Percentiles rank a stretch among this genome's conserved stretches.
phyloP scores from a whole-genome alignment of 2,888 invertebrate species.

The Choreutis nemorana region DNA sequence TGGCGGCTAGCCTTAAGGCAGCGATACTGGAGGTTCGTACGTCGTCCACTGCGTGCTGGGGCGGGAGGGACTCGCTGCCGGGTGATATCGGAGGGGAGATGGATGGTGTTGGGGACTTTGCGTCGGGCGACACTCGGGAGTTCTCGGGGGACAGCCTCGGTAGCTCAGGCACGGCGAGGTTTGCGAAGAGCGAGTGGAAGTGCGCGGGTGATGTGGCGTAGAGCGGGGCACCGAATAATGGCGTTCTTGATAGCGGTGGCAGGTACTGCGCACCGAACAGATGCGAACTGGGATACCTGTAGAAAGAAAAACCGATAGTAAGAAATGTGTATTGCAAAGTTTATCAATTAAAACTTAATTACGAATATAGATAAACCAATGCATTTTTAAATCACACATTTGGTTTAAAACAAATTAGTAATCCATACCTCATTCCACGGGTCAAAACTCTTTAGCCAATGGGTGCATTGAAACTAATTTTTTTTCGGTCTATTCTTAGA shows the following conservation, averaged over 20 bases:
- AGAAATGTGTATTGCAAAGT: no score
- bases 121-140: constrained; percentile 26
- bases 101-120: constrained; percentile 41
- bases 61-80: constrained; percentile 53
- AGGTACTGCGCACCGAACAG: constrained; percentile 51
- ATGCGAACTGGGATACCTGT: constrained; percentile 51
- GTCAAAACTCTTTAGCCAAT: no score
- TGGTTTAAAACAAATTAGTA: no score
- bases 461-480: no score
- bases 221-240: constrained; percentile 47
- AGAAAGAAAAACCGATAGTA: constrained; percentile 7
- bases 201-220: constrained; percentile 66
- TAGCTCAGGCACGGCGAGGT: constrained; percentile 69
- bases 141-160: constrained; percentile 45
- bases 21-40: constrained; percentile 89
- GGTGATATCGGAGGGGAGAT: constrained; percentile 65
- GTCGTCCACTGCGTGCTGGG: constrained; percentile 65
- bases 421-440: no score
- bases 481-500: no score
- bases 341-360: no score
- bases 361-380: no score
- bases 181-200: constrained; percentile 86
- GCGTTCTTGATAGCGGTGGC: constrained; percentile 41
- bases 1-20: constrained; percentile 83
- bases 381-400: no score